Evolutionary conservation across 2,113 vertebrate genomes (phyloP).

Genomic region (Hucho hucho): DNA sequence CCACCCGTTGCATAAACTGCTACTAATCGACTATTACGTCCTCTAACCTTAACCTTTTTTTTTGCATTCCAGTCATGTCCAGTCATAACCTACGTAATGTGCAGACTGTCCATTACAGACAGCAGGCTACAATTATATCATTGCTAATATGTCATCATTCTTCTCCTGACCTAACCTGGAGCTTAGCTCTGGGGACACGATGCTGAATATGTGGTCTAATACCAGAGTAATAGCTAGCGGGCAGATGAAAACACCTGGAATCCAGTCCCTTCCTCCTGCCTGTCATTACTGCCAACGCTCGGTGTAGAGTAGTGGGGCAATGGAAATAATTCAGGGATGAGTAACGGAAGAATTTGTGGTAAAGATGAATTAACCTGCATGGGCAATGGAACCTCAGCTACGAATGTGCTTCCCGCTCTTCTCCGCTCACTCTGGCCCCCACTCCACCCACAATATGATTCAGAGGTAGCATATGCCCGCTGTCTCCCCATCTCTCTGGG

Average conservation of each 20-base stretch:
- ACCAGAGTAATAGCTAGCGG: slow-evolving; percentile 40
- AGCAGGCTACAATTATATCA: background rate
- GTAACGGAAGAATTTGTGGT: slow-evolving; percentile 28
- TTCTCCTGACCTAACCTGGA: slow-evolving; percentile 25
- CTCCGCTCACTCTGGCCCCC: background rate
- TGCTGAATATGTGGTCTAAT: slow-evolving; percentile 43
- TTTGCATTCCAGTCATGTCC: no score
- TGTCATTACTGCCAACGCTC: slow-evolving; percentile 31
- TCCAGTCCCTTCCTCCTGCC: slow-evolving; percentile 7
- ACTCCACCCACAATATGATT: background rate
- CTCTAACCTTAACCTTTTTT: no score
- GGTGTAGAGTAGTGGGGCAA: slow-evolving; percentile 26
- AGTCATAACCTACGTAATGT: no score
- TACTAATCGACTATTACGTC: no score
- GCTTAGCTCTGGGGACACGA: slow-evolving; percentile 15
- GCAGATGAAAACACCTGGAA: slow-evolving; percentile 28
- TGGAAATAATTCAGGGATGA: slow-evolving; percentile 41
- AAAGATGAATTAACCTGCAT: slow-evolving; percentile 25
- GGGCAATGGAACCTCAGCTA: slow-evolving; percentile 9
- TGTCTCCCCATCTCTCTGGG: background rate
- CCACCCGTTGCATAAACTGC: no score
- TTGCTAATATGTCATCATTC: slow-evolving; percentile 9
- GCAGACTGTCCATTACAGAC: no score
- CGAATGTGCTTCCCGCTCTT: background rate
- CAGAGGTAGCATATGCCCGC: background rate